Percentiles rank a stretch among this genome's conserved stretches.
Conservation (phyloP, 2,888 invertebrate genomes). For the Sesamia inferens region DNA sequence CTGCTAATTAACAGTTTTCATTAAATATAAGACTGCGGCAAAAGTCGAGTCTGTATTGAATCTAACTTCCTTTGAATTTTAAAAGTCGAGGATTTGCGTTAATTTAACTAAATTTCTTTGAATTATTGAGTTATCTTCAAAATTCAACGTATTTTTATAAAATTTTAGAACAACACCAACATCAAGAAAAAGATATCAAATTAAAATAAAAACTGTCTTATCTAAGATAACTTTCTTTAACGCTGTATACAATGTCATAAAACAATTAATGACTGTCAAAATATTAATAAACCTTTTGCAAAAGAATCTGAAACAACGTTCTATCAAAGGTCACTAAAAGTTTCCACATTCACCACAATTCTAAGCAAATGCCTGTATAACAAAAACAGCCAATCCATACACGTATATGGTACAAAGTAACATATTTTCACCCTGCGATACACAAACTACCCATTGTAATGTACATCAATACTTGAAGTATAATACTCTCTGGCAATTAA, state of each 20-base stretch:
- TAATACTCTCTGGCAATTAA: constrained; percentile 52
- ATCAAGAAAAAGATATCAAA: background rate
- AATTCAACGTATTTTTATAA: no score
- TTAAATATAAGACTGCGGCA: background rate
- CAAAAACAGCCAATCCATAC: constrained; percentile 38
- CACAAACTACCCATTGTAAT: constrained; percentile 32
- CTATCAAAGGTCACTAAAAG: background rate
- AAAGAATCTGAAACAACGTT: background rate
- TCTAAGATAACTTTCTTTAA: no score
- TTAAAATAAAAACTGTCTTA: background rate
- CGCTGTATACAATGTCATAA: background rate
- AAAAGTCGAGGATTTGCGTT: background rate
- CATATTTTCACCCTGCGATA: constrained; percentile 50
- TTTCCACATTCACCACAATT: background rate
- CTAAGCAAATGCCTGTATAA: constrained; percentile 3
- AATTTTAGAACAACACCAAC: no score
- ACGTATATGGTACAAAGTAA: constrained; percentile 28
- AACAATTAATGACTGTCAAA: background rate
- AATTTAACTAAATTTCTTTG: background rate
- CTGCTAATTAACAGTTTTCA: constrained; percentile 33
- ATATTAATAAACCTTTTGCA: background rate
- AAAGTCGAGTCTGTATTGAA: background rate
- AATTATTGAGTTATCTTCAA: background rate
- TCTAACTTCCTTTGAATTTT: background rate
- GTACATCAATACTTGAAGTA: constrained; percentile 22